A percentile compares a stretch with the other conserved stretches of the same genome.
Conservation (phyloP, 2,888 invertebrate species). For the Buathra laborator region DNA sequence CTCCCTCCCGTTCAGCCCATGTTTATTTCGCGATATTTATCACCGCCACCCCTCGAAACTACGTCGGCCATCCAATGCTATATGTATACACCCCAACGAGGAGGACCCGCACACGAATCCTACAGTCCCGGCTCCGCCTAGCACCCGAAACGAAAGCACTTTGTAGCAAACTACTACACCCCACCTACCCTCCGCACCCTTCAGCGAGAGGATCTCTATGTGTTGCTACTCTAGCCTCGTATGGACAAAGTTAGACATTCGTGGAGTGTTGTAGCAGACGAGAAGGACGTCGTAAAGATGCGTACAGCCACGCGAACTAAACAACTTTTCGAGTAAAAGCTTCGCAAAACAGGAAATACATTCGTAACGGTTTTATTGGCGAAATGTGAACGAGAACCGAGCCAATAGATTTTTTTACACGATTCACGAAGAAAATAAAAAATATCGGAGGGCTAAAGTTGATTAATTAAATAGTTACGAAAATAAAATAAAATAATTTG, state of each 20-base stretch:
- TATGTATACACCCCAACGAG: conserved; percentile 5
- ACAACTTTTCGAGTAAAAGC: conserved; percentile 1
- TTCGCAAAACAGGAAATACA: not conserved
- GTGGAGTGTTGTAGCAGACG: conserved; percentile 3
- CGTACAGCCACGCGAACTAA: conserved; percentile 4
- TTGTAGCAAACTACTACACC: conserved; percentile 42
- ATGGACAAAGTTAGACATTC: conserved; percentile 47
- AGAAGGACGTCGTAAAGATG: conserved; percentile 52
- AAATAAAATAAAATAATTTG: not conserved
- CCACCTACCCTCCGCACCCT: not conserved
- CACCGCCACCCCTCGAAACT: conserved; percentile 57
- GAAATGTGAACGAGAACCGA: not conserved
- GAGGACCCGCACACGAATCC: conserved; percentile 21
- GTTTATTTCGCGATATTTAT: conserved; percentile 70
- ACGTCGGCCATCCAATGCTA: not conserved
- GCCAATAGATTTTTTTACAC: not conserved
- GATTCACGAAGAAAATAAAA: not conserved
- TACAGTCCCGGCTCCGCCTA: conserved; percentile 38
- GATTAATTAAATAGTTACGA: no score
- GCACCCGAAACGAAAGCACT: conserved; percentile 53
- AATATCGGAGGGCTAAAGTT: no score
- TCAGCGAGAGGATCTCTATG: conserved; percentile 8
- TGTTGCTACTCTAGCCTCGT: not conserved
- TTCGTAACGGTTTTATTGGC: conserved; percentile 1
- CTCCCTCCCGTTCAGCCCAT: conserved; percentile 21